These are phyloP conservation scores for Metellina segmentata DNA, from an alignment of 2,888 invertebrate genomes.

Conservation along the genomic window DNA sequence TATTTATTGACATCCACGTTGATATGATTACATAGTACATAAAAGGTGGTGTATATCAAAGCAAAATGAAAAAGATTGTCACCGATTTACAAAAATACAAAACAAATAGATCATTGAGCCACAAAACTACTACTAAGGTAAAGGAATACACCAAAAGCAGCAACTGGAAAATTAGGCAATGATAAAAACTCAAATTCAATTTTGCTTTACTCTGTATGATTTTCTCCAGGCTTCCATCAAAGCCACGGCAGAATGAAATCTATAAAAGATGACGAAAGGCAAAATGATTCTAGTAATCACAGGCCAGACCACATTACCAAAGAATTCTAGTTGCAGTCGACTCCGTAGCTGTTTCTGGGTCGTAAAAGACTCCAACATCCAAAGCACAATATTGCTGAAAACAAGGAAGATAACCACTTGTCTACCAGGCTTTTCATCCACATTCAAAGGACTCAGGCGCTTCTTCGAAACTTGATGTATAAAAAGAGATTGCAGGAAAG, in stretches of 20 bases:
- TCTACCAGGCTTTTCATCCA: conserved; percentile 74
- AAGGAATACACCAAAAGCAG: no score
- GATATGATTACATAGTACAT: no score
- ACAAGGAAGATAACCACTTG: conserved; percentile 84
- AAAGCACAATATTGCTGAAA: conserved; percentile 85
- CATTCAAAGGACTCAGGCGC: conserved; percentile 58
- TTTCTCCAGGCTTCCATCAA: conserved; percentile 83
- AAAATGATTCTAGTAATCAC: conserved; percentile 85
- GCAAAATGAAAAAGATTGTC: no score
- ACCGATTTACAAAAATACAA: no score
- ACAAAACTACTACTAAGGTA: no score
- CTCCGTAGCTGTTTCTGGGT: conserved; percentile 85
- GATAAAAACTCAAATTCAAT: conserved; percentile 7
- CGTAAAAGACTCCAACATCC: conserved; percentile 86
- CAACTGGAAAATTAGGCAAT: no score
- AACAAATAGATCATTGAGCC: no score
- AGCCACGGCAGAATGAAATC: conserved; percentile 84
- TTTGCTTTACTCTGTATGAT: conserved; percentile 70
- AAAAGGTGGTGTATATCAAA: no score
- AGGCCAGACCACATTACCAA: conserved; percentile 85
- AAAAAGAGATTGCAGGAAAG: conserved; percentile 76
- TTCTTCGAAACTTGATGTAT: conserved; percentile 75
- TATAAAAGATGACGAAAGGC: conserved; percentile 85
- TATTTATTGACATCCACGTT: no score
- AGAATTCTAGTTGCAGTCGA: conserved; percentile 84